phyloP scores from a whole-genome alignment of 2,113 vertebrate species.

The Lepidothrix coronata region DNA sequence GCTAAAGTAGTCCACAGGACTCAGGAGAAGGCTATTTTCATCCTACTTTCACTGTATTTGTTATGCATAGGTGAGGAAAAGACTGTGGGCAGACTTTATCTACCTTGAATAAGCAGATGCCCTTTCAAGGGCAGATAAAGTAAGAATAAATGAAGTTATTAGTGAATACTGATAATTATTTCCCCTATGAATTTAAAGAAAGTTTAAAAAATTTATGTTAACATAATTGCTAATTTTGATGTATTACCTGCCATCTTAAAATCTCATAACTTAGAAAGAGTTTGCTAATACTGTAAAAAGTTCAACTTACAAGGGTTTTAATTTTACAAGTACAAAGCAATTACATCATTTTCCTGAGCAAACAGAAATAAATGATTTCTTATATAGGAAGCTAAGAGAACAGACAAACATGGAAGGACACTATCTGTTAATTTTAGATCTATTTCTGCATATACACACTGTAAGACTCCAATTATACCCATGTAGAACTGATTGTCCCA shows the following conservation, averaged over 20 bases:
- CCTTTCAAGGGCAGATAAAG: background rate
- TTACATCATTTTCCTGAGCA: background rate
- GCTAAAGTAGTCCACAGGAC: background rate
- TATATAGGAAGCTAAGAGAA: background rate
- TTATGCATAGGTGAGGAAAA: background rate
- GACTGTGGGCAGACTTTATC: background rate
- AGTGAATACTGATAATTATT: background rate
- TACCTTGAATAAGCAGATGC: background rate
- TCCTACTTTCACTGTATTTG: background rate
- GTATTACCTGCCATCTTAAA: background rate
- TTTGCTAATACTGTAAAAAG: background rate
- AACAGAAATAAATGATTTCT: background rate
- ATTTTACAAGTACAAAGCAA: background rate
- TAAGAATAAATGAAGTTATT: background rate
- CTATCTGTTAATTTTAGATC: background rate
- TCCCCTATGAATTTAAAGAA: background rate
- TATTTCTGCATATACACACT: background rate
- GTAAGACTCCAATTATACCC: background rate
- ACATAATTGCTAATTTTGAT: constrained; percentile 9
- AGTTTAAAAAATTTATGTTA: background rate
- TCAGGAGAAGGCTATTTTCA: background rate
- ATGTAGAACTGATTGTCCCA: background rate
- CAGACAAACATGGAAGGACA: background rate
- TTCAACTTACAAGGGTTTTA: background rate
- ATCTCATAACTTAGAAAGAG: background rate